Evolutionary conservation across 1,140 invertebrate genomes (phyloP), one percentile per base, ranked within the genome.

Genomic region (Octopus bimaculoides): DNA sequence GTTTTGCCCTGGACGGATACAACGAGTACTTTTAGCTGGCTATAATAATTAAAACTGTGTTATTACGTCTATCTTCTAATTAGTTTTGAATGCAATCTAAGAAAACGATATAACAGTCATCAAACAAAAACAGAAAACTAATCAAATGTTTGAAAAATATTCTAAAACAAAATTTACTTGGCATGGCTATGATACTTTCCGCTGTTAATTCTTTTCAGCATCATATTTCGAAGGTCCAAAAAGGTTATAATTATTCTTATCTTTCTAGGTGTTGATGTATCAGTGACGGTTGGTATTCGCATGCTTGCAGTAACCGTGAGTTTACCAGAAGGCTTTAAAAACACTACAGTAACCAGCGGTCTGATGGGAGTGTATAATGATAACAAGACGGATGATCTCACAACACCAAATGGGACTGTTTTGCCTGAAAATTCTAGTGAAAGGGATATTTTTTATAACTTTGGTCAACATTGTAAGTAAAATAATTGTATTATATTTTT

Each of bases 401-500:
- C 77, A 7, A 52, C 78, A 4, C 81, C 81, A 4, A 74, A 77
- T 75, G 81, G 78, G 20, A 79, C 78, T 12, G 17, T 74, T 3
- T 41, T 81, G 52, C 14, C 41, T 17, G 17, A 12, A 10, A 79
- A 69, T 76, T 20, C 26, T 6, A 66, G 77, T n/a, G 75, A 81
- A 14, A 26, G 76, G 74, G n/a, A 81, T 12, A 79, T 81, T 1
- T 81, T 73, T 56, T 8, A 73, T 53, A 81, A 81, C 54, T 81
- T 81, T 56, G 78, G 81, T 10, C 78, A 81, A 66, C 6, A 20
- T 14, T 81, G 81, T 81, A 77, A 81, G 80, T 78, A 61, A 41
- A 20, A 10, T 53, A 41, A 17, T 73, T 41, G 26, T 41, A n/a
- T 7, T 10, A 41, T 41, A 41, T 41, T 41, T 41, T 41, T 41